Percentiles rank a stretch among this genome's conserved stretches.
phyloP scores from a whole-genome alignment of 2,797 vertebrate species.

The Mastacembelus armatus region DNA sequence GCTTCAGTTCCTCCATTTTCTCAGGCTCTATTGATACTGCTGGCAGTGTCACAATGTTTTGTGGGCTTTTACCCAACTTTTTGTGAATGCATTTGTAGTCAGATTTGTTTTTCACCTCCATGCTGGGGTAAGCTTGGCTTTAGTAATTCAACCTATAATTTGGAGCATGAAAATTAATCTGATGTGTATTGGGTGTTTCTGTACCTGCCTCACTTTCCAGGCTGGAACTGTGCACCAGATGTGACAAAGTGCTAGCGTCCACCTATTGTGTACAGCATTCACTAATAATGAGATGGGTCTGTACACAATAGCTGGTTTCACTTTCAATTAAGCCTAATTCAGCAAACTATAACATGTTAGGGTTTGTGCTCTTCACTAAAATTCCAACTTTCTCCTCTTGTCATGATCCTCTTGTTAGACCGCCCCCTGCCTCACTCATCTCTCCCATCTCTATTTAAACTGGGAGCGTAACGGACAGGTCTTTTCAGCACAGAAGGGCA shows the following conservation, averaged over 20 bases:
- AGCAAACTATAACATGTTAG: slow-evolving; percentile 60
- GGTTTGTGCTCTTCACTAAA: slow-evolving; percentile 53
- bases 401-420: slow-evolving; percentile 72
- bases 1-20: slow-evolving; percentile 36
- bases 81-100: slow-evolving; percentile 35
- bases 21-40: slow-evolving; percentile 70
- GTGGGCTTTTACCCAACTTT: slow-evolving; percentile 35
- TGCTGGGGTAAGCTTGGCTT: slow-evolving; percentile 26
- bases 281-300: slow-evolving; percentile 41
- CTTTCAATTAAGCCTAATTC: slow-evolving; percentile 66
- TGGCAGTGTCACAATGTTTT: slow-evolving; percentile 71
- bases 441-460: slow-evolving; percentile 62
- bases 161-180: slow-evolving; percentile 62
- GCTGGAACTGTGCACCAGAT: slow-evolving; percentile 38
- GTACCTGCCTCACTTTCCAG: slow-evolving; percentile 54
- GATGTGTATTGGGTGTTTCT: slow-evolving; percentile 56
- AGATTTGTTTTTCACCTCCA: slow-evolving; percentile 22
- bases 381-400: slow-evolving; percentile 68
- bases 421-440: slow-evolving; percentile 59
- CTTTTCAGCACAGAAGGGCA: slow-evolving; percentile 69
- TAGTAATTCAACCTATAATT: slow-evolving; percentile 46
- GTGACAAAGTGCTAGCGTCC: slow-evolving; percentile 40
- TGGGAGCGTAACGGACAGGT: slow-evolving; percentile 76
- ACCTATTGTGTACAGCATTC: slow-evolving; percentile 46
- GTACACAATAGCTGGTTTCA: slow-evolving; percentile 65